Conservation (phyloP, 2,888 invertebrate genomes). For the Acanthosepion pharaonis region DNA sequence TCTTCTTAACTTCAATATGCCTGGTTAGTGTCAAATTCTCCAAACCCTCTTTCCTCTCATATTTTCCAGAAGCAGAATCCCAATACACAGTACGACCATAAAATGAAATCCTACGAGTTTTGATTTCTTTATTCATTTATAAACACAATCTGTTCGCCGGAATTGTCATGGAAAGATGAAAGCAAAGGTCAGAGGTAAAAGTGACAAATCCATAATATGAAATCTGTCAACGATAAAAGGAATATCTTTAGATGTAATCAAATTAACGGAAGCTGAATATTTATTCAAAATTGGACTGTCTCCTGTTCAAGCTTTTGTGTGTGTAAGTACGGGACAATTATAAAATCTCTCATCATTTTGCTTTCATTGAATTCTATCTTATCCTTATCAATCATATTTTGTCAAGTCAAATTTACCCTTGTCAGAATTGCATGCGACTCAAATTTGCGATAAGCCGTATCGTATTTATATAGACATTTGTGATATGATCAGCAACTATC, state of each 20-base stretch:
- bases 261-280: background rate
- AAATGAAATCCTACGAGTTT: too few relatives aligned
- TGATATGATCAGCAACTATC: too few relatives aligned
- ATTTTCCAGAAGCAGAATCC: too few relatives aligned
- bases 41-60: too few relatives aligned
- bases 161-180: background rate
- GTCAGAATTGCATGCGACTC: background rate
- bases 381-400: background rate
- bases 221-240: background rate
- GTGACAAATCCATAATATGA: background rate
- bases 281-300: background rate
- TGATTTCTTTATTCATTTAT: background rate
- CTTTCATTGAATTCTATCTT: background rate
- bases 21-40: too few relatives aligned
- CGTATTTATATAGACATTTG: too few relatives aligned
- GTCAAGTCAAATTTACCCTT: background rate
- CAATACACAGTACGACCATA: too few relatives aligned
- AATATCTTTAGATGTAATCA: background rate
- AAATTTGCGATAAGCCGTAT: too few relatives aligned
- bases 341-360: background rate
- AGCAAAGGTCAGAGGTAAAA: background rate
- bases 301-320: background rate
- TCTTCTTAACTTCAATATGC: too few relatives aligned
- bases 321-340: background rate
- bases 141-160: background rate